phyloP scores from a whole-genome alignment of 2,797 vertebrate genomes.

The Pangasius macronema region DNA sequence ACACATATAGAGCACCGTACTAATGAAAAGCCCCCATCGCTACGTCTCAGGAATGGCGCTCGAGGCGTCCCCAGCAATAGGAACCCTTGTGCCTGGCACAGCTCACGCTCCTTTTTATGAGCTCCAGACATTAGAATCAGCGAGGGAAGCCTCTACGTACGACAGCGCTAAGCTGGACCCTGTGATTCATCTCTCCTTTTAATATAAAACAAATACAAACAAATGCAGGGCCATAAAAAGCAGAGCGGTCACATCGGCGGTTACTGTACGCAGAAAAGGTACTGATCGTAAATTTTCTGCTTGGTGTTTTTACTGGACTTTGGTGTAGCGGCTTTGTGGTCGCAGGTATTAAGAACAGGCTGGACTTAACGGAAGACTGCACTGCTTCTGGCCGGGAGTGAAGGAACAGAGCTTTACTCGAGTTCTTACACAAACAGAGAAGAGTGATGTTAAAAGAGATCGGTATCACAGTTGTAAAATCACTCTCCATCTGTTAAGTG shows the following conservation, averaged over 20 bases:
- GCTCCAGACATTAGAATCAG: slow-evolving; percentile 14
- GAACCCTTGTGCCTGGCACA: slow-evolving; percentile 16
- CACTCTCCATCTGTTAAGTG: slow-evolving; percentile 11
- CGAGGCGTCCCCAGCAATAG: background rate
- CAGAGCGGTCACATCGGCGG: slow-evolving; percentile 28
- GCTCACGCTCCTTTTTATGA: slow-evolving; percentile 10
- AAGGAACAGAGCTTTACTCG: slow-evolving; percentile 16
- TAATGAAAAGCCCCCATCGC: slow-evolving; percentile 46
- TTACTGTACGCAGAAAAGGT: slow-evolving; percentile 4
- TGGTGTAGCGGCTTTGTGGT: slow-evolving; percentile 32
- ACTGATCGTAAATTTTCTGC: slow-evolving; percentile 30
- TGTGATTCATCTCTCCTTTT: slow-evolving; percentile 24
- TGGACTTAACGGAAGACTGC: slow-evolving; percentile 5
- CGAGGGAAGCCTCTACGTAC: slow-evolving; percentile 7
- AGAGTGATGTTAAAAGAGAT: slow-evolving; percentile 35
- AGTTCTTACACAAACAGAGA: slow-evolving; percentile 38
- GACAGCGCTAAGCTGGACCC: background rate
- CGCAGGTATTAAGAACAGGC: slow-evolving; percentile 27
- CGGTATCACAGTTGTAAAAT: slow-evolving; percentile 9
- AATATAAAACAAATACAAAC: slow-evolving; percentile 50
- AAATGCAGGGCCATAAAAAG: slow-evolving; percentile 36
- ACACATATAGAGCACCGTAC: slow-evolving; percentile 7
- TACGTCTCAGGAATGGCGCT: slow-evolving; percentile 30
- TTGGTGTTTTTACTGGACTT: slow-evolving; percentile 44
- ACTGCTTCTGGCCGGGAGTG: slow-evolving; percentile 1